Conservation (phyloP, 2,888 invertebrate species). For the Synergus itoensis region DNA sequence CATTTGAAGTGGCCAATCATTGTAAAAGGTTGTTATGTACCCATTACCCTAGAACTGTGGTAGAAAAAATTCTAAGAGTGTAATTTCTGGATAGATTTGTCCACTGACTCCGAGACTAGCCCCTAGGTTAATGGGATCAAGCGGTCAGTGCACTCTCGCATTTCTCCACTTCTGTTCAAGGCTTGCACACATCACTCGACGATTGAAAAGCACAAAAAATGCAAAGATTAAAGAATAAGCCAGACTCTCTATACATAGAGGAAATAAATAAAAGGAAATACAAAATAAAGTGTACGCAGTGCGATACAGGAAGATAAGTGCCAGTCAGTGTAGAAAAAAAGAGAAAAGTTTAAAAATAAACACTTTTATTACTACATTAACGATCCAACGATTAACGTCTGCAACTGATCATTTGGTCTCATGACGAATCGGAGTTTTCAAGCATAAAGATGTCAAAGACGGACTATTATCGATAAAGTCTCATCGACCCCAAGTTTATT, state of each 20-base stretch:
- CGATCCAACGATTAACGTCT: not conserved
- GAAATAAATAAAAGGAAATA: conserved; percentile 8
- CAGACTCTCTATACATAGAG: not conserved
- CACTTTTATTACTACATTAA: not conserved
- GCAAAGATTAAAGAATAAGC: not conserved
- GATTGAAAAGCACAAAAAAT: conserved; percentile 49
- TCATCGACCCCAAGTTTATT: conserved; percentile 3
- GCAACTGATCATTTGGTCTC: not conserved
- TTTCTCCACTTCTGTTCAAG: conserved; percentile 56
- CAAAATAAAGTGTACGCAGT: not conserved
- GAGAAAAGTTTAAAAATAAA: not conserved
- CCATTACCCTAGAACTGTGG: too few relatives aligned
- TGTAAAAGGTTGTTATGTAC: too few relatives aligned
- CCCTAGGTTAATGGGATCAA: conserved; percentile 61
- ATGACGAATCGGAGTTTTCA: not conserved
- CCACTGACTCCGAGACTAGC: conserved; percentile 43
- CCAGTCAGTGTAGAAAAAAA: not conserved
- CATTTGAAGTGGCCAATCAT: too few relatives aligned
- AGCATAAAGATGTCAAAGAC: conserved; percentile 29
- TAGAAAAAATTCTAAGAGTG: too few relatives aligned
- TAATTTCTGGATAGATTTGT: not conserved
- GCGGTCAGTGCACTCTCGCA: conserved; percentile 64
- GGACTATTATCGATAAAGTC: conserved; percentile 21
- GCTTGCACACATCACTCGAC: conserved; percentile 45
- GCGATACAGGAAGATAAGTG: not conserved